A percentile compares a stretch with the other conserved stretches of the same genome.
Evolutionary conservation across 2,888 invertebrate species (phyloP).

Genomic region (Troilus luridus): DNA sequence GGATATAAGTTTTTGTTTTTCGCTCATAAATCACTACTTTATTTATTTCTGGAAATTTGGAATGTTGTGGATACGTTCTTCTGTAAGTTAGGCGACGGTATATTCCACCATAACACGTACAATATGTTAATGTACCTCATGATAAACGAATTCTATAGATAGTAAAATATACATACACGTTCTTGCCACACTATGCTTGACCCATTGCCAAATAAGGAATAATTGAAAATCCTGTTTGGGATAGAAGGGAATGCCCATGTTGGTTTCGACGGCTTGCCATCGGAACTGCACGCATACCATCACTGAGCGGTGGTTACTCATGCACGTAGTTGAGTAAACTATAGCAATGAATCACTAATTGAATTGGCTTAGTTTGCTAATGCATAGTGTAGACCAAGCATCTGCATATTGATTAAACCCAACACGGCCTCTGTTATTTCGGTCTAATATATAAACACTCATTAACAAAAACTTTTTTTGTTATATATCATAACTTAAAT

Average conservation of each 20-base stretch:
- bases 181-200: not conserved
- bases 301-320: not conserved
- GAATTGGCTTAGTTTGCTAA: constrained; percentile 5
- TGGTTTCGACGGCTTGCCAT: not conserved
- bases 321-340: not conserved
- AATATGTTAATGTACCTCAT: not conserved
- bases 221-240: not conserved
- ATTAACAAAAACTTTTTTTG: not conserved
- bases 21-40: too few species aligned
- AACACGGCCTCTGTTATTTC: not conserved
- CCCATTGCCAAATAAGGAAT: not conserved
- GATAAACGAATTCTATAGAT: not conserved
- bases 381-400: not conserved
- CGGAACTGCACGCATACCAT: not conserved
- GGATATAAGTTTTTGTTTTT: too few species aligned
- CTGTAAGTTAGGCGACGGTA: not conserved
- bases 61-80: too few species aligned
- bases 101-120: not conserved
- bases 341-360: constrained; percentile 1
- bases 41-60: too few species aligned
- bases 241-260: not conserved
- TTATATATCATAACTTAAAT: too few species aligned
- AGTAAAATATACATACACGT: not conserved
- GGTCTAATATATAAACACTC: not conserved
- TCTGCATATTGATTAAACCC: not conserved